Evolutionary conservation across 2,888 invertebrate genomes (phyloP).

Genomic region (Yponomeuta sedellus): DNA sequence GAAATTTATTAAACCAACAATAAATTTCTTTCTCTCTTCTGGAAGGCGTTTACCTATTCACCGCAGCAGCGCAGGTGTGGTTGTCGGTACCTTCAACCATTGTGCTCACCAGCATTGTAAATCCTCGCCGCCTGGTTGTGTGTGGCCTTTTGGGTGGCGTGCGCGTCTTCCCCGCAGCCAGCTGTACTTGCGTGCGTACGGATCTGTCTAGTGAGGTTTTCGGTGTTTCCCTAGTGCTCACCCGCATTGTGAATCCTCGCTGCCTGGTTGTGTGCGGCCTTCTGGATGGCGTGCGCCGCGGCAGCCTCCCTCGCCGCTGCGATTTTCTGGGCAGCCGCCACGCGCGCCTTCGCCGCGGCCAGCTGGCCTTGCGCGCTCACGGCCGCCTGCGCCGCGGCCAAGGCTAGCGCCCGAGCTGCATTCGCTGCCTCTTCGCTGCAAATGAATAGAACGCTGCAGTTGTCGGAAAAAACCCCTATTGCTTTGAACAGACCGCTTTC

Average conservation of each 20-base stretch:
- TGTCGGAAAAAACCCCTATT: too few species aligned
- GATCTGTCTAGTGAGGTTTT: too few species aligned
- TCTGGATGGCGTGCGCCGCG: slow-evolving; percentile 83
- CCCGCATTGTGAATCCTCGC: slow-evolving; percentile 81
- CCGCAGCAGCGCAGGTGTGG: too few species aligned
- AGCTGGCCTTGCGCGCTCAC: slow-evolving; percentile 82
- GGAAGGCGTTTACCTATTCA: too few species aligned
- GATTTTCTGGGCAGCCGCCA: slow-evolving; percentile 82
- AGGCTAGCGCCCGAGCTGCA: slow-evolving; percentile 80
- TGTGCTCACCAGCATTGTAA: slow-evolving; percentile 74
- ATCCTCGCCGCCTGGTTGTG: slow-evolving; percentile 82
- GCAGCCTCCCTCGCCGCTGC: slow-evolving; percentile 84
- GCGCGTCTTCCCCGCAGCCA: slow-evolving; percentile 82
- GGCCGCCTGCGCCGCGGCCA: slow-evolving; percentile 80
- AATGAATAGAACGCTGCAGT: too few species aligned
- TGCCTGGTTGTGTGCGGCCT: slow-evolving; percentile 82
- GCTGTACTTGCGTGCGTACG: too few species aligned
- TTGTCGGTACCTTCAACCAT: too few species aligned
- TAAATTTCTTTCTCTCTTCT: too few species aligned
- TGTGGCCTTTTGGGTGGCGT: slow-evolving; percentile 82
- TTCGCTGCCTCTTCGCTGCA: slow-evolving; percentile 80
- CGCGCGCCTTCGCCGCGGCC: slow-evolving; percentile 82
- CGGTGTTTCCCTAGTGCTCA: slow-evolving; percentile 27
- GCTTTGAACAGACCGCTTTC: too few species aligned
- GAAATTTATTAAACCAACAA: too few species aligned